Percentiles rank a stretch among this genome's conserved stretches.
These are phyloP conservation scores for Pentalonia nigronervosa DNA, from an alignment of 1,140 invertebrate species.

Conservation along the genomic window DNA sequence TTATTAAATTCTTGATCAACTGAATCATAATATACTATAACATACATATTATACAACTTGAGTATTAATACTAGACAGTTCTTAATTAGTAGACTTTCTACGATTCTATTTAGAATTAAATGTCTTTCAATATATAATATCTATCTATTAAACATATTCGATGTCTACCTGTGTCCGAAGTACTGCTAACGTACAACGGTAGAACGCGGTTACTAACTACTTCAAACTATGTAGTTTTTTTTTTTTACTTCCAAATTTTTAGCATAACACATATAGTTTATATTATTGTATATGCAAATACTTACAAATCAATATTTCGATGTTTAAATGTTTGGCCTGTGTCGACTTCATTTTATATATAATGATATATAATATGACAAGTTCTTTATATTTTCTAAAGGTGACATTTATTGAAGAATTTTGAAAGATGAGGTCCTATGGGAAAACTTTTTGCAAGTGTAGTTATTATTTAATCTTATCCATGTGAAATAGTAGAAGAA, in stretches of 20 bases:
- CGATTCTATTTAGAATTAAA: neutral
- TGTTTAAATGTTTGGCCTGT: neutral
- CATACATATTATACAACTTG: neutral
- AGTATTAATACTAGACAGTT: neutral
- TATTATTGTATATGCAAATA: neutral
- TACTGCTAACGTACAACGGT: no score
- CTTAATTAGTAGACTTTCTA: neutral
- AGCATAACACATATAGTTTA: neutral
- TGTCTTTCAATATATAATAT: neutral
- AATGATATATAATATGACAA: neutral
- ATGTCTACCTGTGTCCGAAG: neutral
- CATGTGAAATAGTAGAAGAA: neutral
- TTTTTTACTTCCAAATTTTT: neutral
- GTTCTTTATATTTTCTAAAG: neutral
- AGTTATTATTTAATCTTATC: neutral
- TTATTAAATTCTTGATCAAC: neutral
- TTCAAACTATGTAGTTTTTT: no score
- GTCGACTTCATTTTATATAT: neutral
- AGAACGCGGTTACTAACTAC: no score
- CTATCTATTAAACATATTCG: neutral
- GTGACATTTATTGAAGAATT: slow-evolving; percentile 18
- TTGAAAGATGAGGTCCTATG: neutral
- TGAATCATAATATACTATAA: neutral
- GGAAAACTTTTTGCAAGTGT: neutral
- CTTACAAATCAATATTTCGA: neutral